Evolutionary conservation across 1,140 invertebrate species (phyloP), one percentile per base, ranked within the genome.

Genomic region (Zaprionus capensis): DNA sequence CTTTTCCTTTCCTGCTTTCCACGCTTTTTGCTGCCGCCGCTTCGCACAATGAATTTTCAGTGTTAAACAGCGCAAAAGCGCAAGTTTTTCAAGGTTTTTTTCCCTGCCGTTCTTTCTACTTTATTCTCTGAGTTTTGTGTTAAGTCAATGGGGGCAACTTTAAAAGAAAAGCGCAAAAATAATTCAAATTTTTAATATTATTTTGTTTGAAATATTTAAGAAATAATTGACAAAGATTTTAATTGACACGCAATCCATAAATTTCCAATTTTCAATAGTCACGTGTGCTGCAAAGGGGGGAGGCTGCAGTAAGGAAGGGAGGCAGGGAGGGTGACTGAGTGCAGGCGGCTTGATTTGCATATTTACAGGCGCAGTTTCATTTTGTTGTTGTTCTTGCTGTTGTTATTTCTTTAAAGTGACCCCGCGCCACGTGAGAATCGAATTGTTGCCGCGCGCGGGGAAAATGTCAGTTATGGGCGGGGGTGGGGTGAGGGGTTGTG

Each of bases 41-140:
- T 49, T 24, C 62, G 53, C 62, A 84, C 84, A 81, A 86, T 71
- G 73, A 81, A 72, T 73, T 76, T 63, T 71, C 72, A 70, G 56
- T 75, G 68, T 78, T 70, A 71, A 66, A 78, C 71, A 88, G 81
- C 61, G 69, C 69, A 85, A 87, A 87, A 82, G 74, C 76, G 81
- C 74, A 90, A 90, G 86, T 90, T 90, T 82, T 81, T 61, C 59
- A 78, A 56, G 70, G 61, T 31, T 66, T 56, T 69, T n/a, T 22
- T 53, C 9, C 11, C 41, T 63, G 36, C 12, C 20, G n/a, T 15
- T 58, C 72, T 81, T 73, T 73, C 49, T 77, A 46, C 61, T 73
- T 82, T 26, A 55, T 69, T 76, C 81, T 46, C n/a, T 7, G 49
- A 55, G 67, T 75, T 78, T 31, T 67, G 79, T 78, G 81, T 82